Evolutionary conservation across 2,797 vertebrate species (phyloP).

Genomic region (Rhinatrema bivittatum): DNA sequence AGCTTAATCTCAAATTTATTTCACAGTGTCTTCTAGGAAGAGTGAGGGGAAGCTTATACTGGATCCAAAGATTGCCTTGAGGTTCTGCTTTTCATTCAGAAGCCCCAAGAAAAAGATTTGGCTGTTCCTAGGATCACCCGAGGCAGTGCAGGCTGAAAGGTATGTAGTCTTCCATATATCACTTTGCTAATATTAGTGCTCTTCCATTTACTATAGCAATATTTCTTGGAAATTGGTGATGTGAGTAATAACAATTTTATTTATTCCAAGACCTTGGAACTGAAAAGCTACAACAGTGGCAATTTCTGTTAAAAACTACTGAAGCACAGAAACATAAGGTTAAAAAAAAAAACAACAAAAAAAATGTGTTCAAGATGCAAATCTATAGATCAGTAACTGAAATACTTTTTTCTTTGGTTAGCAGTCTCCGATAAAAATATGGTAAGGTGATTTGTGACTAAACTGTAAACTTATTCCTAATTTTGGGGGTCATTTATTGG

Average conservation of each 20-base stretch:
- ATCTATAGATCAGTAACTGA: slow-evolving; percentile 8
- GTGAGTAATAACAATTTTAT: slow-evolving; percentile 47
- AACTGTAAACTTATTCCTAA: neutral
- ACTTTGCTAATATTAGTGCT: slow-evolving; percentile 41
- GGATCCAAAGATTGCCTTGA: too few relatives aligned
- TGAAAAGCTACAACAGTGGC: slow-evolving; percentile 34
- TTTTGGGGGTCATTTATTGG: neutral
- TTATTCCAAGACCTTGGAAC: slow-evolving; percentile 44
- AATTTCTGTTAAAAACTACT: slow-evolving; percentile 32
- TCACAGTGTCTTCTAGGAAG: slow-evolving; percentile 11
- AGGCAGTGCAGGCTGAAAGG: slow-evolving; percentile 27
- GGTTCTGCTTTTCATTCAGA: slow-evolving; percentile 28
- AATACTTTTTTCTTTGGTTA: too few relatives aligned
- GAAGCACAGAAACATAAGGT: too few relatives aligned
- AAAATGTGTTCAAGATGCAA: slow-evolving; percentile 29
- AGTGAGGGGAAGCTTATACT: too few relatives aligned
- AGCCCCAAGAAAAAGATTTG: slow-evolving; percentile 10
- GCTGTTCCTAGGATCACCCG: slow-evolving; percentile 13
- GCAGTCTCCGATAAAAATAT: too few relatives aligned
- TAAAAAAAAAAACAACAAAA: slow-evolving; percentile 18
- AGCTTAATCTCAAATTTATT: neutral
- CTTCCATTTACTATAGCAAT: slow-evolving; percentile 28
- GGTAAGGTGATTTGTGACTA: too few relatives aligned
- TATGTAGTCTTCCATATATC: slow-evolving; percentile 37
- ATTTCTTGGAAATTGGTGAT: slow-evolving; percentile 41